Percentiles rank a stretch among this genome's conserved stretches.
Evolutionary conservation across 2,797 vertebrate genomes (phyloP).

Genomic region (Parauchenoglanis ngamensis): DNA sequence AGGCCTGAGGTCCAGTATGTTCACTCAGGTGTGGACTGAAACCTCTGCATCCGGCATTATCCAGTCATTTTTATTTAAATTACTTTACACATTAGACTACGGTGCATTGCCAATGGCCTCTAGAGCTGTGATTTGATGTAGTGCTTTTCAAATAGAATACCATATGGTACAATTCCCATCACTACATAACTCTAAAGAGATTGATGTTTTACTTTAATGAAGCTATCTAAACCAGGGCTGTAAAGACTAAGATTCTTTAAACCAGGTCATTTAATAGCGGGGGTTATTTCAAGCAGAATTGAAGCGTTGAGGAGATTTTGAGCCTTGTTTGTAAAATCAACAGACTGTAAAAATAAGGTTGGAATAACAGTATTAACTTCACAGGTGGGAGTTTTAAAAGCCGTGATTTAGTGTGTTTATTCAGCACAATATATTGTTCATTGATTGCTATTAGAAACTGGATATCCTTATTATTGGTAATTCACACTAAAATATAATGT

Average conservation of each 20-base stretch:
- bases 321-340: background rate
- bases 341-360: background rate
- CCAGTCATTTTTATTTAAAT: slow-evolving; percentile 42
- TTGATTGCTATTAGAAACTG: background rate
- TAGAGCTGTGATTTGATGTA: slow-evolving; percentile 39
- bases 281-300: background rate
- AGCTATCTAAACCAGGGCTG: background rate
- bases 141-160: slow-evolving; percentile 24
- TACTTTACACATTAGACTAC: slow-evolving; percentile 35
- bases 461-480: background rate
- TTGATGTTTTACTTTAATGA: slow-evolving; percentile 26
- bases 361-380: background rate
- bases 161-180: slow-evolving; percentile 18
- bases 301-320: background rate
- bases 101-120: slow-evolving; percentile 13
- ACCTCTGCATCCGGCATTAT: slow-evolving; percentile 41
- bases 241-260: background rate
- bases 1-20: background rate
- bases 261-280: background rate
- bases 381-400: background rate
- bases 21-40: background rate
- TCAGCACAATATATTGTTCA: background rate
- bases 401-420: background rate
- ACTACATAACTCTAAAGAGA: slow-evolving; percentile 23
- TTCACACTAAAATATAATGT: background rate